Conservation (phyloP, 2,113 vertebrate species). For the Embiotoca jacksoni region DNA sequence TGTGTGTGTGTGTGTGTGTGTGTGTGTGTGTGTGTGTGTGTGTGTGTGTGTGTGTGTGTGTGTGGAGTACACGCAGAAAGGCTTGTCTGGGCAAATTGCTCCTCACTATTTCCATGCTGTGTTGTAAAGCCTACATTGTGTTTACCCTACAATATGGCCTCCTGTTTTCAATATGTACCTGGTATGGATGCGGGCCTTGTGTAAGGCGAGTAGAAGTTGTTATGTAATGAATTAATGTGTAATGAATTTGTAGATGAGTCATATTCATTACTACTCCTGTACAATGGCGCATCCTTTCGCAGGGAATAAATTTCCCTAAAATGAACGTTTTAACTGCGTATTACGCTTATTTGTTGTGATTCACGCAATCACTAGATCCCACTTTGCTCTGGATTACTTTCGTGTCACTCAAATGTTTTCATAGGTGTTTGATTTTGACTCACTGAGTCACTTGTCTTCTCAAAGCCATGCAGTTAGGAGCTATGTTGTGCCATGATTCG, state of each 20-base stretch:
- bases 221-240: slow-evolving; percentile 71
- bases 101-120: slow-evolving; percentile 74
- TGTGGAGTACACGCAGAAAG: slow-evolving; percentile 45
- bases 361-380: neutral
- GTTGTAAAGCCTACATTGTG: slow-evolving; percentile 54
- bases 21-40: slow-evolving; percentile 58
- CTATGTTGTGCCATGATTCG: slow-evolving; percentile 35
- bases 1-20: slow-evolving; percentile 60
- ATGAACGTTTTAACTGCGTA: slow-evolving; percentile 12
- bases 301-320: slow-evolving; percentile 18
- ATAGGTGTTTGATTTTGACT: slow-evolving; percentile 31
- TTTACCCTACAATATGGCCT: slow-evolving; percentile 67
- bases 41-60: slow-evolving; percentile 58
- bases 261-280: slow-evolving; percentile 53
- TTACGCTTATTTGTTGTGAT: neutral
- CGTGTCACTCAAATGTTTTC: neutral
- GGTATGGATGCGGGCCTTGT: slow-evolving; percentile 62
- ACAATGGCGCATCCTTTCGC: slow-evolving; percentile 40
- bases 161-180: slow-evolving; percentile 61
- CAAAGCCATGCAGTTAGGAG: slow-evolving; percentile 15
- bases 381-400: slow-evolving; percentile 22
- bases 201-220: slow-evolving; percentile 71
- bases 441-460: slow-evolving; percentile 31
- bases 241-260: slow-evolving; percentile 73
- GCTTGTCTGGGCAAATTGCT: slow-evolving; percentile 85